Evolutionary conservation across 2,797 vertebrate genomes (phyloP), one percentile per base, ranked within the genome.

Genomic region (Phoeniculus purpureus): DNA sequence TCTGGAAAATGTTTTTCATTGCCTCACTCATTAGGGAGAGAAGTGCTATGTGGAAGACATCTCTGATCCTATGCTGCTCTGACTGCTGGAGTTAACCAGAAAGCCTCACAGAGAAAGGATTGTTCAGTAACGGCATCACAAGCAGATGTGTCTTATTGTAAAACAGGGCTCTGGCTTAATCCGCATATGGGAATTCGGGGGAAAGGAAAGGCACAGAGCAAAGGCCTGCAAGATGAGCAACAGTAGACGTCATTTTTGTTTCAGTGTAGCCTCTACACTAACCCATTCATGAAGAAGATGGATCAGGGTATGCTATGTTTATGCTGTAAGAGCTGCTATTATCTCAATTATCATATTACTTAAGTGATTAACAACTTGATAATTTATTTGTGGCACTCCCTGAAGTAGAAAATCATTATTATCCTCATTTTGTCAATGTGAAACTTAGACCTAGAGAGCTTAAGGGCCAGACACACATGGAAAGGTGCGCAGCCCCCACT

Each of bases 1-100:
- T 20, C 48, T 61, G 81, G 32, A 25, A 90, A 91, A 81, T 73
- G 82, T 10, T 62, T 87, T 90, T 78, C 58, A 58, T 92, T 83
- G 85, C 78, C 71, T 90, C 54, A 34, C 71, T 91, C 71, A 15
- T 68, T 67, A 81, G 61, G 37, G 40, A 73, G 48, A 65, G 8
- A 47, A 85, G 51, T 3, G 68, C 71, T 84, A 25, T 80, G 67
- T 1, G 0, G 52, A 87, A 74, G 60, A 6, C 37, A 47, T 47
- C 48, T 51, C 87, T 67, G 56, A 90, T 81, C 43, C 81, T 45
- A 2, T 1, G 11, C 56, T 85, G 81, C 70, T 68, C 70, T 13
- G 85, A 70, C 73, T 85, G 71, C 80, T 73, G 67, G 60, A 85
- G 76, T 56, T 70, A 40, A 77, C 77, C 76, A 19, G 4, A 78